Evolutionary conservation across 2,113 vertebrate species (phyloP), one percentile per base, ranked within the genome.

Genomic region (Macquaria ambigua): DNA sequence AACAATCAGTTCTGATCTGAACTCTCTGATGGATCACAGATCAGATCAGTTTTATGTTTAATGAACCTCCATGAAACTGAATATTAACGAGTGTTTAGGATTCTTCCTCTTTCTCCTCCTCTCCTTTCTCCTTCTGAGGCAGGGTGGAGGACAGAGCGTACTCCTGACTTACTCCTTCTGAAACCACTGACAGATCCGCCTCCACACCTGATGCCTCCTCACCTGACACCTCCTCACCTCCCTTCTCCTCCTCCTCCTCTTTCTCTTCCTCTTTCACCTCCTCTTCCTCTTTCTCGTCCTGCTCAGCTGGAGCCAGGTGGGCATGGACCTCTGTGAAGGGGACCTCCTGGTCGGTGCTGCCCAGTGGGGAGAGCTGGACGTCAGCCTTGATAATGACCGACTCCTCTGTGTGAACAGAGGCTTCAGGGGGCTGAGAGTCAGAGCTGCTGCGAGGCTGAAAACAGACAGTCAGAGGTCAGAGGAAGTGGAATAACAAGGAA

Each of bases 261-360:
- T 76, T 43, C 6, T 90, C 91, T 68, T 90, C 84, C 55, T 93
- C 95, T 59, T 95, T 31, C 93, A 43, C 50, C 6, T 34, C 16
- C 58, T 63, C 37, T 5, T 74, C 5, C 34, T 75, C 96, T 66
- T 39, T 73, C 41, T 83, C 67, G 0, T 75, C 72, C 12, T 5
- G 56, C 52, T 92, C 78, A 0, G 92, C 93, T 16, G 95, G 89
- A 0, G 95, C 95, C 55, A 95, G 83, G 34, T 97, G 95, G 0
- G 96, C 94, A 12, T 96, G 96, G 31, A 94, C 95, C 85, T 97
- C 94, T 0, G 92, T 82, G 0, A 97, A 94, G 0, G 95, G 89
- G 62, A 81, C 21, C 0, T 96, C 95, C n/a, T 96, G 95, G 15
- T 91, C 88, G 0, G 71, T 34, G 68, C 69, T 73, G 15, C 53